Evolutionary conservation across 2,888 invertebrate genomes (phyloP), one percentile per base, ranked within the genome.

Genomic region (Cerastoderma edule): DNA sequence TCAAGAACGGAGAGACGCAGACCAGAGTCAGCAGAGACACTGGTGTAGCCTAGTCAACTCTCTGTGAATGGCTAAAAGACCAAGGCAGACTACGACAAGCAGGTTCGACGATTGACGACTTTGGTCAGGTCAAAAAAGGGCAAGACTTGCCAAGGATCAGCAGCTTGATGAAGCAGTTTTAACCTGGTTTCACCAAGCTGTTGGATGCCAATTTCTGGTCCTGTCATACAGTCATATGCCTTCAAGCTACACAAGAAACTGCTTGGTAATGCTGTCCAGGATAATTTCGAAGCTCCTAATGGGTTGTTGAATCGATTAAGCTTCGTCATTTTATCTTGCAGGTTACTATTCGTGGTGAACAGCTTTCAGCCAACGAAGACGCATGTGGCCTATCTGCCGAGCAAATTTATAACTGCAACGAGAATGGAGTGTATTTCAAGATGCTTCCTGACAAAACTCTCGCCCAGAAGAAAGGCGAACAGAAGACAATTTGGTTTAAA

Each of bases 371-470:
- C 3, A 24, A 48, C 6, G 48, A 4, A 48, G 5, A 48, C 48
- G 6, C 48, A n/a, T n/a, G n/a, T n/a, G n/a, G n/a, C n/a, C n/a
- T n/a, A n/a, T n/a, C n/a, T n/a, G n/a, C n/a, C n/a, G n/a, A n/a
- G n/a, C n/a, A n/a, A n/a, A n/a, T n/a, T n/a, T n/a, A n/a, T n/a
- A n/a, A n/a, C n/a, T n/a, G n/a, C n/a, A n/a, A n/a, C n/a, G n/a
- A n/a, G n/a, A n/a, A n/a, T n/a, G n/a, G n/a, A n/a, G n/a, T n/a
- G n/a, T n/a, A n/a, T n/a, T n/a, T n/a, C 73, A 86, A 79, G 64
- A 80, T 78, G 67, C 70, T 85, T 67, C 85, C 85, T 22, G 72
- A 67, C 24, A 39, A 67, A 35, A 83, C 83, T n/a, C 64, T 78
- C 22, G 77, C 72, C 0, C 19, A 16, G 32, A 67, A 57, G 54